Base-by-base conservation (phyloP, 1,140 invertebrate species). In the Cydia amplana region DNA sequence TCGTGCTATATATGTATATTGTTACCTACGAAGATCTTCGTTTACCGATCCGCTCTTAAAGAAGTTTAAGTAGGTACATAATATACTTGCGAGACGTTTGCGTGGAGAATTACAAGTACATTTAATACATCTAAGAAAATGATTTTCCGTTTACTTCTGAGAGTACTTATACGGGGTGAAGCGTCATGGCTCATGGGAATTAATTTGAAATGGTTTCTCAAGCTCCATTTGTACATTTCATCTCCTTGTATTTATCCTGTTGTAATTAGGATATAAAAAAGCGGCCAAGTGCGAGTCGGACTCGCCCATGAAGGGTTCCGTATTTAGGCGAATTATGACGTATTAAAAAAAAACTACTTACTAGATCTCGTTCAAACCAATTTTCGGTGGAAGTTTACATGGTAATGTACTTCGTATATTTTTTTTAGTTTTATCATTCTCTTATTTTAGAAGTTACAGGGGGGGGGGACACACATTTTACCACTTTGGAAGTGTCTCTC, bases 31-130 rank as follows among this genome's bases (percentile, higher is more conserved):
- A 46, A 46, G 12, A 51, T 51, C 64, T 23, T 65, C 36, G 64
- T 65, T 65, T 65, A 65, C 64, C 25, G 64, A 65, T 28, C n/a
- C 23, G 14, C 63, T 65, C 25, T 20, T 2, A 65, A 65, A 32
- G 25, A 65, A 32, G 23, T 65, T 65, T 32, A 65, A 65, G 64
- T 65, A 65, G 9, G 10, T 65, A 65, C 10, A 4, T 32, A 5
- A 0, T 2, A 16, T 28, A 60, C 20, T 60, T 5, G 55, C 23
- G 18, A 20, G 18, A 23, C 20, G 55, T 23, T 60, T 12, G 55
- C 20, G 55, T 60, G 0, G 55, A 10, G 55, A 60, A 60, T 23
- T 60, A 23, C 18, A 18, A 60, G 10, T 60, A 60, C 55, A 60
- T 60, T 60, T 25, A 25, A 25, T 25, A 25, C 25, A 12, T n/a